Evolutionary conservation across 2,888 invertebrate species (phyloP), one percentile per base, ranked within the genome.

Genomic region (Agonum fuliginosum): DNA sequence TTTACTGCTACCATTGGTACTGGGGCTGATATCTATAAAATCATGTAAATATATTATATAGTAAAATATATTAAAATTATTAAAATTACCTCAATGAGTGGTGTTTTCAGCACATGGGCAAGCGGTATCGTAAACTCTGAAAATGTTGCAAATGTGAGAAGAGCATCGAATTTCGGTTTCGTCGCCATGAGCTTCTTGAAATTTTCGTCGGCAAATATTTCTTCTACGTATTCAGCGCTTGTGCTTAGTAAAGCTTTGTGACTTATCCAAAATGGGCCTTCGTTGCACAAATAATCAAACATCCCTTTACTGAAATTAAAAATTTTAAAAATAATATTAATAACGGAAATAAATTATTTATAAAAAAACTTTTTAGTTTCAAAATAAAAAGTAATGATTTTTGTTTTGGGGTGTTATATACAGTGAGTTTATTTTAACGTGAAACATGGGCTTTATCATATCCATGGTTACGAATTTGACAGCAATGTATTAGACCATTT

Each of bases 111-210:
- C 17, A 74, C 20, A 74, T 62, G 43, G 2, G 74, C 74, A 5
- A 74, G 24, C 22, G 62, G 74, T 4, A 74, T 14, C n/a, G 62
- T 37, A 17, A 43, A 74, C 20, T 74, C 74, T 0, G 58, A 62
- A 22, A 74, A 74, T 5, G 74, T 74, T 14, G 62, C 37, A 46
- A 74, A 74, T n/a, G 74, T 74, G 12, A 74, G 20, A 8, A 74
- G 17, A 22, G 54, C 62, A 43, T 74, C 74, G 27, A 43, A 74
- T 58, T 74, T 74, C 12, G 12, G 27, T 24, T 43, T 74, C 8
- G 58, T 37, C 17, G 62, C 19, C 17, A 62, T 12, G 14, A 74
- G 41, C 12, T 62, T 24, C 22, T 74, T 58, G 10, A 62, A 17
- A 30, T 74, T 58, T 19, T 37, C 12, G 43, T 74, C 74, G 22